These are phyloP conservation scores for Anoncus sp. DNA, from an alignment of 2,888 invertebrate genomes.

Conservation along the genomic window DNA sequence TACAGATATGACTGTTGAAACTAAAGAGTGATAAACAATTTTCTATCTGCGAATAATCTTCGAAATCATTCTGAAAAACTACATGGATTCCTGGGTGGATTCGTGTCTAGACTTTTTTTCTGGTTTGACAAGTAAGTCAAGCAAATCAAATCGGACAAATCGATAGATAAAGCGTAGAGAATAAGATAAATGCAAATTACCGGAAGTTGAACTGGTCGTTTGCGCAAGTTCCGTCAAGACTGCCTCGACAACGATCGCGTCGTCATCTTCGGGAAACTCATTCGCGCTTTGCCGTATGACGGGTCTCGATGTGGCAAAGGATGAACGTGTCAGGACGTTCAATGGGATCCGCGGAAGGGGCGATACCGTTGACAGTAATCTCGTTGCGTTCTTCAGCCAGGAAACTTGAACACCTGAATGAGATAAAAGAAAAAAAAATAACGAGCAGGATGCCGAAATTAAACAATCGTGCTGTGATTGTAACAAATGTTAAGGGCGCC, in stretches of 20 bases:
- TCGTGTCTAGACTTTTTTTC: too few species aligned
- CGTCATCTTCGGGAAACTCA: constrained; percentile 75
- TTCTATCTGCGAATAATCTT: too few species aligned
- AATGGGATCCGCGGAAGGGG: constrained; percentile 71
- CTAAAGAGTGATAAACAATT: too few species aligned
- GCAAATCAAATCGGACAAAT: background rate
- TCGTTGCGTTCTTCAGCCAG: constrained; percentile 80
- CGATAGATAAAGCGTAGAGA: background rate
- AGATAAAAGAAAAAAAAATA: constrained; percentile 1
- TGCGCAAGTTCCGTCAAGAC: constrained; percentile 70
- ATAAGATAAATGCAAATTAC: constrained; percentile 34
- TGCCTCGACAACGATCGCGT: constrained; percentile 78
- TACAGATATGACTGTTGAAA: too few species aligned
- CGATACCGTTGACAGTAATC: constrained; percentile 72
- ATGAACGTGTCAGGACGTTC: constrained; percentile 75
- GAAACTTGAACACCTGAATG: constrained; percentile 76
- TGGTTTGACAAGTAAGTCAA: background rate
- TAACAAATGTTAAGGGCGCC: background rate
- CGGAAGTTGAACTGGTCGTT: constrained; percentile 68
- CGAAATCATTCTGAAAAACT: too few species aligned
- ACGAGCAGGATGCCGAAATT: background rate
- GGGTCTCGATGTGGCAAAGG: constrained; percentile 66
- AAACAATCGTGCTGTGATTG: background rate
- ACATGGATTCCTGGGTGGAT: too few species aligned
- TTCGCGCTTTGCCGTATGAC: constrained; percentile 68